phyloP scores from a whole-genome alignment of 2,888 invertebrate species.

The Molanna angustata region DNA sequence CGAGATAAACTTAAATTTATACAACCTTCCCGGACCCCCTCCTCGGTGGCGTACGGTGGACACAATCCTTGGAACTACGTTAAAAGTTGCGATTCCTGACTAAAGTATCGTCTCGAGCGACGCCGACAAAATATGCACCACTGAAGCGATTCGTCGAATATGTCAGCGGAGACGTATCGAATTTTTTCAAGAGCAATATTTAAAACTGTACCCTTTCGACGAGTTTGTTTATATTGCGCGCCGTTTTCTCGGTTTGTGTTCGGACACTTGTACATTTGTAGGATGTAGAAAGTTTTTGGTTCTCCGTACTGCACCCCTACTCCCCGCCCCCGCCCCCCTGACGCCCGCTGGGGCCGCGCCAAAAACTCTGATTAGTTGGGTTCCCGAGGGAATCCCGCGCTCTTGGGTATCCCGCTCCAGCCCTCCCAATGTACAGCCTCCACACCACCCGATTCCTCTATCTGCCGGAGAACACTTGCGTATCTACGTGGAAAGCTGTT shows the following conservation, averaged over 20 bases:
- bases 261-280: conserved; percentile 11
- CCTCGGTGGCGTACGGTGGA: conserved; percentile 15
- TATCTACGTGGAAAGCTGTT: conserved; percentile 14
- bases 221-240: too few relatives aligned
- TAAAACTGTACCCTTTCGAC: too few relatives aligned
- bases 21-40: conserved; percentile 10
- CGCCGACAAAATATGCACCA: too few relatives aligned
- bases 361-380: conserved; percentile 35
- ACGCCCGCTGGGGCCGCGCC: conserved; percentile 31
- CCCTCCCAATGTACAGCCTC: conserved; percentile 12
- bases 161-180: too few relatives aligned
- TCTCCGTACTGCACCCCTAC: conserved; percentile 22
- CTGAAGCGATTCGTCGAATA: too few relatives aligned
- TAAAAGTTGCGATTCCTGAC: conserved; percentile 7
- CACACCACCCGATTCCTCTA: conserved; percentile 3
- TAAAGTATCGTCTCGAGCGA: background rate
- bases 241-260: conserved; percentile 4
- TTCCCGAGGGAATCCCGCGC: conserved; percentile 32
- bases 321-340: conserved; percentile 18
- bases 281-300: conserved; percentile 36
- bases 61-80: background rate
- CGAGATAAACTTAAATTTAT: conserved; percentile 21
- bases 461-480: conserved; percentile 1
- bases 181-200: too few relatives aligned
- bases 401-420: conserved; percentile 27